Evolutionary conservation across 2,113 vertebrate species (phyloP).

Genomic region (Myrmecophaga tridactyla): DNA sequence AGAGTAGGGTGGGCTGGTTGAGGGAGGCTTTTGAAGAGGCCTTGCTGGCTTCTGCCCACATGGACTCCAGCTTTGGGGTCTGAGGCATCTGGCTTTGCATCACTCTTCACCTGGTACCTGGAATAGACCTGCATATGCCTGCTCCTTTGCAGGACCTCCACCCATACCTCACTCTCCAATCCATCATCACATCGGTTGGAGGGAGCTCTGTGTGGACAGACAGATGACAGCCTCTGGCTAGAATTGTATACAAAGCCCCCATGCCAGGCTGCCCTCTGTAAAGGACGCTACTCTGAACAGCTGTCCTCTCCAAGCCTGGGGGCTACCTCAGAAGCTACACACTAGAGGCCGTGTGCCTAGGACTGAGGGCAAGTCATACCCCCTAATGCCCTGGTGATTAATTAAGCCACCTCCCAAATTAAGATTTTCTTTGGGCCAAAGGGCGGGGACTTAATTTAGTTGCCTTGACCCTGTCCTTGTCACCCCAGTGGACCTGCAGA

Average conservation of each 20-base stretch:
- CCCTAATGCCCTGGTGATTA: not conserved
- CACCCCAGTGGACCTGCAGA: not conserved
- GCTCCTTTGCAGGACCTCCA: not conserved
- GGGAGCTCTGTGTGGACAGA: not conserved
- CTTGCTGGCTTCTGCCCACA: not conserved
- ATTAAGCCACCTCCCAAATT: not conserved
- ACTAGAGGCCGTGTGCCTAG: not conserved
- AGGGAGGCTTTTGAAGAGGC: not conserved
- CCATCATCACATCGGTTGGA: not conserved
- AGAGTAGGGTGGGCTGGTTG: not conserved
- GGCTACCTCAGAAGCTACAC: not conserved
- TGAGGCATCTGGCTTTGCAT: fast-evolving
- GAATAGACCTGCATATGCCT: fast-evolving
- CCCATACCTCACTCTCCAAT: not conserved
- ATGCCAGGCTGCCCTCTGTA: not conserved
- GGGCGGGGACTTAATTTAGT: too few relatives aligned
- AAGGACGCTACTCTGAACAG: too few relatives aligned
- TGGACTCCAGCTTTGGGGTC: not conserved
- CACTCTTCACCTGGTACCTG: not conserved
- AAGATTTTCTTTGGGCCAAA: not conserved
- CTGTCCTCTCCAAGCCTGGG: not conserved
- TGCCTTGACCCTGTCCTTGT: not conserved
- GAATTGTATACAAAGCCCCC: not conserved
- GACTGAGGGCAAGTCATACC: too few relatives aligned
- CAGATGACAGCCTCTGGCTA: not conserved